Conservation (phyloP, 2,113 vertebrate species). For the Apaloderma vittatum region DNA sequence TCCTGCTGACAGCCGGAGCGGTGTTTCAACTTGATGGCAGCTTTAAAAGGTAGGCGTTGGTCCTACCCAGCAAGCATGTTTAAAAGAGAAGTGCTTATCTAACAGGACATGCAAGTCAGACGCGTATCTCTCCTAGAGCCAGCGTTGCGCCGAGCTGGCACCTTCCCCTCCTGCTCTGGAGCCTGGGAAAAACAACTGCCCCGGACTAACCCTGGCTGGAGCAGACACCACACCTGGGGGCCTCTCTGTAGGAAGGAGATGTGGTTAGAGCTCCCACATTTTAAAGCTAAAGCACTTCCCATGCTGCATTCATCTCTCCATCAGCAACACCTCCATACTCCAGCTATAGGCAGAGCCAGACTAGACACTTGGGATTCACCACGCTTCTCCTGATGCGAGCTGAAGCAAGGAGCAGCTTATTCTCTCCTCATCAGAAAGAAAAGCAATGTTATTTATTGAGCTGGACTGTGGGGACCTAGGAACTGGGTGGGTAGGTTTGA, state of each 20-base stretch:
- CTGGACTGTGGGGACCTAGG: neutral
- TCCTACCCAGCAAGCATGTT: accelerated
- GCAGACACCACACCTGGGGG: neutral
- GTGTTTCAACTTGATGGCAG: neutral
- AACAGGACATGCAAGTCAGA: neutral
- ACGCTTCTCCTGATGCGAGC: neutral
- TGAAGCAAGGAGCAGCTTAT: neutral
- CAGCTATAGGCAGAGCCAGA: neutral
- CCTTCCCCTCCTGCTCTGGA: neutral
- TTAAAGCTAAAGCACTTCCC: neutral
- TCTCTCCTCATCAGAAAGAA: neutral
- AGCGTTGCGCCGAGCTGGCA: neutral
- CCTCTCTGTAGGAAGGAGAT: neutral
- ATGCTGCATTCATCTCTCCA: neutral
- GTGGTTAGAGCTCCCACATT: neutral
- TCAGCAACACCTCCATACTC: neutral
- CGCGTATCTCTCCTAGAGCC: neutral
- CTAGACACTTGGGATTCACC: neutral
- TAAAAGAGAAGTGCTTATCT: neutral
- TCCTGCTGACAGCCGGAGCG: neutral
- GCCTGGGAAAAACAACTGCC: neutral
- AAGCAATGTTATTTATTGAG: neutral
- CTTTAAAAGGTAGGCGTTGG: neutral
- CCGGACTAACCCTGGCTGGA: neutral
- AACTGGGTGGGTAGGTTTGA: neutral